A percentile compares a stretch with the other conserved stretches of the same genome.
phyloP scores from a whole-genome alignment of 2,113 vertebrate genomes.

The Synchiropus splendidus region DNA sequence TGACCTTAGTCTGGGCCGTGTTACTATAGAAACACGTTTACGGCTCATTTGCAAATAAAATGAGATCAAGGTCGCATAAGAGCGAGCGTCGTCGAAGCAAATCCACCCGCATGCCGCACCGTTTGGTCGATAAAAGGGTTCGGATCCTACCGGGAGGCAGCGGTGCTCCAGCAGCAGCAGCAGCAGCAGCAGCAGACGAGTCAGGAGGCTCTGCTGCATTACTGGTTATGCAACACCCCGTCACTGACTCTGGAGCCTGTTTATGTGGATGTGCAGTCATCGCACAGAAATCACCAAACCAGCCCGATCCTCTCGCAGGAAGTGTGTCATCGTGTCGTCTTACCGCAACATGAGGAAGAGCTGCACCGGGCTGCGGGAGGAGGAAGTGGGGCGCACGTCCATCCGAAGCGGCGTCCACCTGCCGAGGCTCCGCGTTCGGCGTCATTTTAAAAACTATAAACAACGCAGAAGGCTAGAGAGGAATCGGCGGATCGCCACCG shows the following conservation, averaged over 20 bases:
- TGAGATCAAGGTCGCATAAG: too few relatives aligned
- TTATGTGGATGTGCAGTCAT: slow-evolving; percentile 19
- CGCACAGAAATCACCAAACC: slow-evolving; percentile 1
- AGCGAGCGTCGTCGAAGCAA: too few relatives aligned
- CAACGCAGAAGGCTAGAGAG: too few relatives aligned
- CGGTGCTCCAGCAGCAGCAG: too few relatives aligned
- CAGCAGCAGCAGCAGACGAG: slow-evolving; percentile 31
- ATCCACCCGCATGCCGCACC: neutral
- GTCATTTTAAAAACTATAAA: slow-evolving; percentile 50
- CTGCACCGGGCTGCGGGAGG: slow-evolving; percentile 56
- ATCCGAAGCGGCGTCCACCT: slow-evolving; percentile 58
- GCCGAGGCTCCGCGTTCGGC: slow-evolving; percentile 40
- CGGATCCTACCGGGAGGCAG: slow-evolving; percentile 36
- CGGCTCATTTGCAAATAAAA: too few relatives aligned
- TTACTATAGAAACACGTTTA: slow-evolving; percentile 11
- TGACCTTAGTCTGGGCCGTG: slow-evolving; percentile 27
- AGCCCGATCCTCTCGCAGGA: neutral
- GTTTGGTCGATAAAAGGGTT: slow-evolving; percentile 22
- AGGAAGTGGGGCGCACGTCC: slow-evolving; percentile 50
- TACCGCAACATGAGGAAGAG: slow-evolving; percentile 70
- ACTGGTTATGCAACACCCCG: slow-evolving; percentile 58
- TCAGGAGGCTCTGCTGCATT: slow-evolving; percentile 59
- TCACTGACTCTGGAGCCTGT: slow-evolving; percentile 46
- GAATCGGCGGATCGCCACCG: too few relatives aligned
- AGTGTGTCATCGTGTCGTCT: slow-evolving; percentile 18